A percentile compares a stretch with the other conserved stretches of the same genome.
Evolutionary conservation across 2,797 vertebrate genomes (phyloP).

Genomic region (Sebastes umbrosus): DNA sequence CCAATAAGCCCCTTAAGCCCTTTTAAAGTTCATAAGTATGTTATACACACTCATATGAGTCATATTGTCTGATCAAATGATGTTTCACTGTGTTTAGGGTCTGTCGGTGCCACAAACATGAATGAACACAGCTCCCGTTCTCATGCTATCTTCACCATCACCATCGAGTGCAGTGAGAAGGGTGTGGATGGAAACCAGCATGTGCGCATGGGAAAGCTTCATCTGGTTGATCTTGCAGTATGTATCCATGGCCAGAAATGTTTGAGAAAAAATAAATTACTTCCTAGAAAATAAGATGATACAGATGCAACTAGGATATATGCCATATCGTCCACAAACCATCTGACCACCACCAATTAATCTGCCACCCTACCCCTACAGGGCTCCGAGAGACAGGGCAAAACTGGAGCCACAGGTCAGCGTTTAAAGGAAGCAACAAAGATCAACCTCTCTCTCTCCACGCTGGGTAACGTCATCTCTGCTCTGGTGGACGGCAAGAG

Average conservation of each 20-base stretch:
- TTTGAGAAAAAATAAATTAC: not conserved
- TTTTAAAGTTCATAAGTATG: not conserved
- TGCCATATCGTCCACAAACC: not conserved
- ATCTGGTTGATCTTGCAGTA: conserved; percentile 97
- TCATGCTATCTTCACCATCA: conserved; percentile 98
- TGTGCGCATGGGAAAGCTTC: conserved; percentile 97
- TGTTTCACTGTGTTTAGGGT: conserved; percentile 78
- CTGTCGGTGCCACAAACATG: conserved; percentile 98
- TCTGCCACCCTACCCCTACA: conserved; percentile 18
- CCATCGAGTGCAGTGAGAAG: conserved; percentile 98
- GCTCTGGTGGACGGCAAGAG: conserved; percentile 98
- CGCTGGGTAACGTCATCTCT: conserved; percentile 98
- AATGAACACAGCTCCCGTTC: conserved; percentile 99
- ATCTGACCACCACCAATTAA: not conserved
- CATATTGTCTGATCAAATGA: not conserved
- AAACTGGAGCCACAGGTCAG: conserved; percentile 98
- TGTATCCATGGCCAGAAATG: conserved; percentile 47
- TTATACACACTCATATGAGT: not conserved
- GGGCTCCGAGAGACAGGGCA: conserved; percentile 98
- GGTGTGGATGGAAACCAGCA: conserved; percentile 96
- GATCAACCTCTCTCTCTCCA: conserved; percentile 98
- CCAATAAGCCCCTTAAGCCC: no score
- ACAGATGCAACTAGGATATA: not conserved
- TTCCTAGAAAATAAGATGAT: not conserved
- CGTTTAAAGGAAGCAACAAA: conserved; percentile 98